A percentile compares a stretch with the other conserved stretches of the same genome.
Evolutionary conservation across 2,797 vertebrate genomes (phyloP).

Genomic region (Eulemur albifrons): DNA sequence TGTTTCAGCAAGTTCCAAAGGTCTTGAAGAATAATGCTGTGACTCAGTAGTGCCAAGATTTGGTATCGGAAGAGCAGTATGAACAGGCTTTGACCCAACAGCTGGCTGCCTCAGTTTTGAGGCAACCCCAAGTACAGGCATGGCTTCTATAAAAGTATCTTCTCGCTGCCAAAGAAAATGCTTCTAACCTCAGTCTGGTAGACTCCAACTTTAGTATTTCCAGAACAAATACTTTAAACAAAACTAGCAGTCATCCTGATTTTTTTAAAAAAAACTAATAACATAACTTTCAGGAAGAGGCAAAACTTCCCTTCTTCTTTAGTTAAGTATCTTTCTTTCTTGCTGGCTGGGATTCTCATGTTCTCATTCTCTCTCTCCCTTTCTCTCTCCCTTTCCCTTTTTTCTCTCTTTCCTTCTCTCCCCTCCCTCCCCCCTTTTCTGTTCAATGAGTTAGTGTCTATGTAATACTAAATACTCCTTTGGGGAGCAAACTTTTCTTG

Average conservation of each 20-base stretch:
- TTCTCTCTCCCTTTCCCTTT: slow-evolving; percentile 69
- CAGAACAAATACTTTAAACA: slow-evolving; percentile 84
- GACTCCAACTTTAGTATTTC: slow-evolving; percentile 84
- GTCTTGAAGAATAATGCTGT: slow-evolving; percentile 87
- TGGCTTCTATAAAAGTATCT: slow-evolving; percentile 87
- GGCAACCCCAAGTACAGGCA: slow-evolving; percentile 97
- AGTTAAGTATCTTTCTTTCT: slow-evolving; percentile 68
- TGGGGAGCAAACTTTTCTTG: slow-evolving; percentile 89
- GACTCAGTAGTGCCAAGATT: slow-evolving; percentile 85
- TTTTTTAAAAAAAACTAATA: slow-evolving; percentile 66
- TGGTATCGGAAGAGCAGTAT: slow-evolving; percentile 93
- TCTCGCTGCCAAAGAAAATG: slow-evolving; percentile 86
- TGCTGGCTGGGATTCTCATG: slow-evolving; percentile 50
- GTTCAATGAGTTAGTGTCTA: slow-evolving; percentile 85
- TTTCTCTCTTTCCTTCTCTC: slow-evolving; percentile 72
- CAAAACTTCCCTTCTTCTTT: slow-evolving; percentile 80
- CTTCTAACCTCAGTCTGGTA: slow-evolving; percentile 86
- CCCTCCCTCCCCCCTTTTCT: slow-evolving; percentile 76
- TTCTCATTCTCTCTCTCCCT: slow-evolving; percentile 75
- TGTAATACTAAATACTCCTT: slow-evolving; percentile 90
- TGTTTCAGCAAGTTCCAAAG: slow-evolving; percentile 86
- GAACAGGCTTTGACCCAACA: slow-evolving; percentile 92
- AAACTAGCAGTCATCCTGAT: slow-evolving; percentile 84
- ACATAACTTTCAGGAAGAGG: slow-evolving; percentile 77
- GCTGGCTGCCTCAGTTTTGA: slow-evolving; percentile 94